These are phyloP conservation scores for Chamaea fasciata DNA, from an alignment of 2,113 vertebrate species.

Conservation along the genomic window DNA sequence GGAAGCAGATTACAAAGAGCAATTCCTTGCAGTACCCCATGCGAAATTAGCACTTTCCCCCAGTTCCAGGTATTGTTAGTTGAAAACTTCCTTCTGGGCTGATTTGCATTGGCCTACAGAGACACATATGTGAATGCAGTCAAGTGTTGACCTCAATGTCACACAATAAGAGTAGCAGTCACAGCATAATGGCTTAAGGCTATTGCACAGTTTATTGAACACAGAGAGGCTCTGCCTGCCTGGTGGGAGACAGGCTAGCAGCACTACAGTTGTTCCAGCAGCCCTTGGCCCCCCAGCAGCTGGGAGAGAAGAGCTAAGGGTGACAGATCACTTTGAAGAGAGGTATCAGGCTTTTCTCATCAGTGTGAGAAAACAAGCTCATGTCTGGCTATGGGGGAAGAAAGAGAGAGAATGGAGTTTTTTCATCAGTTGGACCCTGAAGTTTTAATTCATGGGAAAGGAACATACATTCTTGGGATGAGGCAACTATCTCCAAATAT, in stretches of 20 bases:
- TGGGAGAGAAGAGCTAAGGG: neutral
- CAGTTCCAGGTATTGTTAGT: neutral
- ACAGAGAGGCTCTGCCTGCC: neutral
- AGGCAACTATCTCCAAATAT: neutral
- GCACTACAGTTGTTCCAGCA: neutral
- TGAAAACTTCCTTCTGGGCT: neutral
- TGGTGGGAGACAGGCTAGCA: neutral
- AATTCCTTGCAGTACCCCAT: neutral
- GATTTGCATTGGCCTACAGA: neutral
- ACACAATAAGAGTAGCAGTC: neutral
- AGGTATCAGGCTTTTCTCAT: neutral
- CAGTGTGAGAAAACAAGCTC: neutral
- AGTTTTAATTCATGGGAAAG: neutral
- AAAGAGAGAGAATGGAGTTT: neutral
- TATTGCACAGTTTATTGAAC: neutral
- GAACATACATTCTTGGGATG: neutral
- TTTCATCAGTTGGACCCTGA: neutral
- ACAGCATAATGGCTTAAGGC: neutral
- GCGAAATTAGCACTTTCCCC: neutral
- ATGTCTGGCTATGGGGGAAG: neutral
- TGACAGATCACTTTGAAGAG: neutral
- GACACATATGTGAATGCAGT: neutral
- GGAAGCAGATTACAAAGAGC: neutral
- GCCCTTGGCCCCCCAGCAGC: neutral
- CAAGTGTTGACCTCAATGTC: neutral